These are phyloP conservation scores for Squalus acanthias DNA, from an alignment of 2,797 vertebrate genomes.

Conservation along the genomic window DNA sequence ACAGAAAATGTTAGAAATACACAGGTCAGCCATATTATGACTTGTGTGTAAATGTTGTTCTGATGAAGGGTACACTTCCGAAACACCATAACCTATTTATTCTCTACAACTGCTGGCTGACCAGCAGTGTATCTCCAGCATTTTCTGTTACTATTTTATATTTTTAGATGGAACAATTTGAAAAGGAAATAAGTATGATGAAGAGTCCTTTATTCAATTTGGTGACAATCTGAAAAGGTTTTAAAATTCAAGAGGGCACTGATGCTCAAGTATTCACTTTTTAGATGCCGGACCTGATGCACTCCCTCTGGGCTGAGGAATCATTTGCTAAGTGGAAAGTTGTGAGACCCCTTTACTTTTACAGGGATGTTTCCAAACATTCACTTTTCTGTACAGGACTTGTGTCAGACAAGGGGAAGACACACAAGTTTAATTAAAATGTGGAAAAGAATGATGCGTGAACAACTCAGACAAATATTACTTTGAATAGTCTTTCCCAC, in stretches of 20 bases:
- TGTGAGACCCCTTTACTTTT: background rate
- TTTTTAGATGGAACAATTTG: background rate
- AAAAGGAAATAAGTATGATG: background rate
- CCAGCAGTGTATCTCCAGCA: background rate
- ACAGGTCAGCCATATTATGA: background rate
- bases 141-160: background rate
- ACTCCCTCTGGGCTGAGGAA: background rate
- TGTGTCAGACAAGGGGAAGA: background rate
- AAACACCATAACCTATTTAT: background rate
- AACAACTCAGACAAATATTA: background rate
- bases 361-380: background rate
- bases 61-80: background rate
- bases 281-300: background rate
- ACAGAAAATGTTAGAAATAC: background rate
- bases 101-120: background rate
- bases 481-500: background rate
- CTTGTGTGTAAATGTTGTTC: background rate
- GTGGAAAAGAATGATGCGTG: background rate
- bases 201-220: background rate
- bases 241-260: background rate
- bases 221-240: background rate
- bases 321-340: background rate
- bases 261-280: background rate
- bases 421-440: background rate
- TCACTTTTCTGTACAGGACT: background rate